These are phyloP conservation scores for Hemithea aestivaria DNA, from an alignment of 2,888 invertebrate genomes.

Conservation along the genomic window DNA sequence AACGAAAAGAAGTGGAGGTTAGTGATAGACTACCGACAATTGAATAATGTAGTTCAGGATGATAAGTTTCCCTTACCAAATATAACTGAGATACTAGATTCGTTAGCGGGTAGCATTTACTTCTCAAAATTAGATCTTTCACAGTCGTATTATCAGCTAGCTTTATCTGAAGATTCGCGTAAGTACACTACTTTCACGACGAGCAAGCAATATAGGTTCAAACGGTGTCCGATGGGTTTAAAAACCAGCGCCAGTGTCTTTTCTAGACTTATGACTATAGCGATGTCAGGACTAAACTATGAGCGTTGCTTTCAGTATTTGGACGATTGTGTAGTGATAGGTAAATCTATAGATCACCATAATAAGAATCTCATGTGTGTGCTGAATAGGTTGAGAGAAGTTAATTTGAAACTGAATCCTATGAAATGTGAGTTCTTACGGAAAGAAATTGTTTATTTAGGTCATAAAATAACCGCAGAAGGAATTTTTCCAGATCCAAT, in stretches of 20 bases:
- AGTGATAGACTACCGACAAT: background rate
- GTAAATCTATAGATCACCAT: background rate
- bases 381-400: background rate
- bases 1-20: background rate
- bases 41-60: too few species aligned
- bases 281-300: slow-evolving; percentile 3
- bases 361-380: background rate
- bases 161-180: too few species aligned
- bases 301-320: too few species aligned
- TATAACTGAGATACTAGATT: background rate
- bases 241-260: background rate
- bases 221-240: background rate
- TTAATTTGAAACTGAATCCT: background rate
- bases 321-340: background rate
- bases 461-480: too few species aligned
- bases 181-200: too few species aligned
- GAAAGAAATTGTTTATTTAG: background rate
- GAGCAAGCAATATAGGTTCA: background rate
- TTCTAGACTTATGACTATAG: slow-evolving; percentile 1
- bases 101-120: background rate
- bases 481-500: background rate
- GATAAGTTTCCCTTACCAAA: too few species aligned
- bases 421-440: too few species aligned
- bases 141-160: too few species aligned
- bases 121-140: background rate